A percentile compares a stretch with the other conserved stretches of the same genome.
Conservation (phyloP, 2,113 vertebrate genomes). For the Parus major region DNA sequence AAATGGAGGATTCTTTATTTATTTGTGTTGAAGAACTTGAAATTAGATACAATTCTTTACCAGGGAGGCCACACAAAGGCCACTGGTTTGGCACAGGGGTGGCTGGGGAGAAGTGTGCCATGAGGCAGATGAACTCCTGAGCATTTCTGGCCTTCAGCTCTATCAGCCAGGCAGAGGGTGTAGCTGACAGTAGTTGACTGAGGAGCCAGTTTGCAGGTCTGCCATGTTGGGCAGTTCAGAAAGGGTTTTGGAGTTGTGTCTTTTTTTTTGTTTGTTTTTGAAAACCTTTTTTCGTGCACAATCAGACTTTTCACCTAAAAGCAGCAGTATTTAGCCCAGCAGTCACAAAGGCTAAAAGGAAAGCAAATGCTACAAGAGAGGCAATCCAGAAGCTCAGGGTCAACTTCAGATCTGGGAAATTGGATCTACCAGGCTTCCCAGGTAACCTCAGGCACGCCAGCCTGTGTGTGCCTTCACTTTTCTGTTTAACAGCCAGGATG, state of each 20-base stretch:
- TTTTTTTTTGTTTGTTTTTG: not conserved
- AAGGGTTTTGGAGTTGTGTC: not conserved
- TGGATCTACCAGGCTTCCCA: not conserved
- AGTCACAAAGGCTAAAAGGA: rapidly evolving
- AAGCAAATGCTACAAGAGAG: not conserved
- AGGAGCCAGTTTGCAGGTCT: not conserved
- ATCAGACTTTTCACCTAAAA: not conserved
- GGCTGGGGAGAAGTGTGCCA: not conserved
- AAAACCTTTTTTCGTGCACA: not conserved
- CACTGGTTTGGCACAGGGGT: not conserved
- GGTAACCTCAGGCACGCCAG: not conserved
- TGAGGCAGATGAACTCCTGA: not conserved
- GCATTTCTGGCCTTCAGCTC: not conserved
- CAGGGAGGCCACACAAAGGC: not conserved
- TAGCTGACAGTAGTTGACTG: not conserved
- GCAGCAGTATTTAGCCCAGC: not conserved
- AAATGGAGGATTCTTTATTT: not conserved
- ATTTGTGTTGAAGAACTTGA: not conserved
- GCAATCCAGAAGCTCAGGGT: not conserved
- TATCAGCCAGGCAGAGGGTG: not conserved
- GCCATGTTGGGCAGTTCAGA: not conserved
- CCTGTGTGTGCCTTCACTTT: not conserved
- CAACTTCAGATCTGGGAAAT: not conserved
- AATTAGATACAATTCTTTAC: not conserved
- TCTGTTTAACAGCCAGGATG: not conserved